These are phyloP conservation scores for Temnothorax nylanderi DNA, from an alignment of 1,140 invertebrate species.

Conservation along the genomic window DNA sequence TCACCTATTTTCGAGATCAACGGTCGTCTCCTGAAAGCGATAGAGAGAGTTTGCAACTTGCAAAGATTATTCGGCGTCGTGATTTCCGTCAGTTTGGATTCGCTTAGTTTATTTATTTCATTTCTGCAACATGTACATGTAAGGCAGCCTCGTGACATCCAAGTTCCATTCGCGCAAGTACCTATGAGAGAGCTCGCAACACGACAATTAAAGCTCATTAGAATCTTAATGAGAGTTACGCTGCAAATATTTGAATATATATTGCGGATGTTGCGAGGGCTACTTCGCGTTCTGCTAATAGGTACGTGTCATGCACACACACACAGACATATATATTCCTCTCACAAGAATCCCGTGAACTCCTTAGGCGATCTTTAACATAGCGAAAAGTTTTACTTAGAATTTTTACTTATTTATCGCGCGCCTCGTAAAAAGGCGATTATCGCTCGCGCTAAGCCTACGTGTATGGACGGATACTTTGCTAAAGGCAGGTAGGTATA, in stretches of 20 bases:
- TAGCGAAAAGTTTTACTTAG: slow-evolving; percentile 5
- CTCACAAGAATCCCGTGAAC: not conserved
- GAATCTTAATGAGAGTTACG: slow-evolving; percentile 2
- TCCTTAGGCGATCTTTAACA: not conserved
- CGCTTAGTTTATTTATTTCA: slow-evolving; percentile 2
- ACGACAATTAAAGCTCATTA: not conserved
- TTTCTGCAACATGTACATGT: not conserved
- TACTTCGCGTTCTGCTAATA: not conserved
- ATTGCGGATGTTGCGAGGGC: not conserved
- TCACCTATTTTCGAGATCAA: no score
- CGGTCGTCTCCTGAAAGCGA: no score
- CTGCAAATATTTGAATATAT: not conserved
- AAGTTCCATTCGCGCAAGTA: slow-evolving; percentile 1
- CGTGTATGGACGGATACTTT: slow-evolving; percentile 69
- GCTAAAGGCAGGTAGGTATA: slow-evolving; percentile 47
- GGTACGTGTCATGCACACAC: not conserved
- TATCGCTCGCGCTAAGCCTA: slow-evolving; percentile 50
- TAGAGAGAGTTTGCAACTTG: no score
- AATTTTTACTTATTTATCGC: not conserved
- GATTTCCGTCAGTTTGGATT: not conserved
- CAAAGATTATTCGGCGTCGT: not conserved
- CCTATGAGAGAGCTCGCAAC: not conserved
- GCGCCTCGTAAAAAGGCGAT: slow-evolving; percentile 22
- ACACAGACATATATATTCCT: not conserved
- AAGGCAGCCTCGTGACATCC: slow-evolving; percentile 42